phyloP scores from a whole-genome alignment of 2,797 vertebrate species.

The Peromyscus melanophrys region DNA sequence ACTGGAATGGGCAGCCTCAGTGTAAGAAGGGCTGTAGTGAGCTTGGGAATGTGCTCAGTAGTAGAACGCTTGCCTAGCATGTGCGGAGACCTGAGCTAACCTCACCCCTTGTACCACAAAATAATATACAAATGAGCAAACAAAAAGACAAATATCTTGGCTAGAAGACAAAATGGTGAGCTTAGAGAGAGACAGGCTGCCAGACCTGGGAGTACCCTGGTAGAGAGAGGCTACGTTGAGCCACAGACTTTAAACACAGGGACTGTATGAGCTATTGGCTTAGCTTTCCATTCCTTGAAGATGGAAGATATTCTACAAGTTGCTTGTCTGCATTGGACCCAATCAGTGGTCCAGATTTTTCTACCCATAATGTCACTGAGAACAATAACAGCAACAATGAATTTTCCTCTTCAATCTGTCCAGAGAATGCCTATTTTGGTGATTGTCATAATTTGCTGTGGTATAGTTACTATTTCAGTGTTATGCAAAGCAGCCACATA shows the following conservation, averaged over 20 bases:
- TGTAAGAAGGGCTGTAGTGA: background rate
- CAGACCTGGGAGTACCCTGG: background rate
- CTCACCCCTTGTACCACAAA: background rate
- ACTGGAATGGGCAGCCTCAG: background rate
- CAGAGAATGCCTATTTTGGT: slow-evolving; percentile 65
- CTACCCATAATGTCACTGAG: slow-evolving; percentile 37
- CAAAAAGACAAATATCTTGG: background rate
- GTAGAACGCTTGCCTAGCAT: background rate
- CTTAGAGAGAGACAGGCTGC: background rate
- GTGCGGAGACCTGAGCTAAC: background rate
- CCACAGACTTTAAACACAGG: background rate
- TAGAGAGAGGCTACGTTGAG: background rate
- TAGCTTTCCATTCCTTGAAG: background rate
- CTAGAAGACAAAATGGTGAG: background rate
- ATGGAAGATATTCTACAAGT: background rate
- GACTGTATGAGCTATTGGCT: background rate
- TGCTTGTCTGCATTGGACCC: background rate
- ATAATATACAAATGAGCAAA: background rate
- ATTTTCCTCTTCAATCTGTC: slow-evolving; percentile 67
- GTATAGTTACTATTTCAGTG: slow-evolving; percentile 71
- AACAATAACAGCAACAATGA: slow-evolving; percentile 8
- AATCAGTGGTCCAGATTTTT: slow-evolving; percentile 35
- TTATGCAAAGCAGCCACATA: slow-evolving; percentile 69
- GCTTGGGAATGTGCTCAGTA: background rate
- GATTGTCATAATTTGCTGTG: slow-evolving; percentile 82